Base-by-base conservation (phyloP, 1,140 invertebrate species). In the Meloidogyne exigua region DNA sequence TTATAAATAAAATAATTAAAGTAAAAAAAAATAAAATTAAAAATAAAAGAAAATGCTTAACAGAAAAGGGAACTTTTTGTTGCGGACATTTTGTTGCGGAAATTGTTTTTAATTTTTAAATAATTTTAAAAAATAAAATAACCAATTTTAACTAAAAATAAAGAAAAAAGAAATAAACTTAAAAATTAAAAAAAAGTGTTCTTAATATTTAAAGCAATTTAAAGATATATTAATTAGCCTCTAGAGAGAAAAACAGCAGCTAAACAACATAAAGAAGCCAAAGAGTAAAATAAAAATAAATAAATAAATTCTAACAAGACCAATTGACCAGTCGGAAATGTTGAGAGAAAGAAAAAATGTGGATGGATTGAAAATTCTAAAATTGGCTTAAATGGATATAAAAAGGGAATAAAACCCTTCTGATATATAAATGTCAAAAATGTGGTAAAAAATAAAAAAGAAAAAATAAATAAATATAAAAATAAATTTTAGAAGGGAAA, bases 351-450 rank as follows among this genome's bases (percentile, higher is more conserved):
- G 7, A 7, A 32, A 32, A 39, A 39, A 9, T 4, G 3, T 57
- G 49, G 49, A 57, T 57, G 3, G 49, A 57, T 57, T 0, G 18
- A n/a, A n/a, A 57, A 9, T 57, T 57, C 21, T 57, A 57, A 57
- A 57, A 57, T 57, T 57, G 49, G 49, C 49, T 57, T 57, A 57
- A n/a, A 9, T 39, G 49, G 18, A 57, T n/a, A 57, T 57, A 57
- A 57, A 57, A 18, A 57, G 49, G 9, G 49, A n/a, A 57, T 7
- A 57, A 57, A 57, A 4, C 18, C 18, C 18, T n/a, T n/a, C n/a
- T n/a, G n/a, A n/a, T n/a, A n/a, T n/a, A 57, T 57, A 57, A 57
- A 57, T 57, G 49, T 57, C 49, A 57, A 57, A 57, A 57, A n/a
- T 57, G 49, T 57, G 49, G 49, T n/a, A 57, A n/a, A 57, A 57